Conservation (phyloP, 2,888 invertebrate species). For the Erebia epiphron region DNA sequence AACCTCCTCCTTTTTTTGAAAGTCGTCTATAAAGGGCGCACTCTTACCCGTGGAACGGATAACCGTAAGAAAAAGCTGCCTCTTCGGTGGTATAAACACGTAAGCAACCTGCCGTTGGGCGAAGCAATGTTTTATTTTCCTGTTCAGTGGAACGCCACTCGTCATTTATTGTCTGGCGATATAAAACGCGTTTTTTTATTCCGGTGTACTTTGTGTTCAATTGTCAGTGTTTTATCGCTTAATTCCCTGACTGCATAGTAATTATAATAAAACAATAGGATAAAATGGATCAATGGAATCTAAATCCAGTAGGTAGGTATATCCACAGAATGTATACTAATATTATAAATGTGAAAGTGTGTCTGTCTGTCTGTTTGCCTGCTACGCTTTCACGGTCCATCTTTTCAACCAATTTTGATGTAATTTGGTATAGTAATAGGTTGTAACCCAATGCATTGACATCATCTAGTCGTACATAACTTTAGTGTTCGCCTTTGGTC, state of each 20-base stretch:
- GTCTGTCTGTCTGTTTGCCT: too few species aligned
- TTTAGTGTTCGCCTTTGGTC: too few species aligned
- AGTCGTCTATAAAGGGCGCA: too few species aligned
- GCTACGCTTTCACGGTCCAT: too few species aligned
- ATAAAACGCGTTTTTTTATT: constrained; percentile 39
- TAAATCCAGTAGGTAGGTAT: background rate
- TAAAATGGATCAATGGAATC: background rate
- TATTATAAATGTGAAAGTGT: too few species aligned
- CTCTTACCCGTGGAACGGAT: constrained; percentile 16
- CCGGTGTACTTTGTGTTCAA: constrained; percentile 33
- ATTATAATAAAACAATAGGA: too few species aligned
- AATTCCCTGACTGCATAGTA: constrained; percentile 7
- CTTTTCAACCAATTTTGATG: too few species aligned
- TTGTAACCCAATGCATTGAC: too few species aligned
- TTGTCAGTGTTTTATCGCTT: constrained; percentile 32
- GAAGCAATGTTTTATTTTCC: constrained; percentile 69
- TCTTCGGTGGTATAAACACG: constrained; percentile 28
- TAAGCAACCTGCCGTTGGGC: constrained; percentile 45
- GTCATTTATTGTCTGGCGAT: constrained; percentile 56
- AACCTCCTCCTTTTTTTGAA: too few species aligned
- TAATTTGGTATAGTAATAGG: too few species aligned
- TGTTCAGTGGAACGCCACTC: constrained; percentile 69
- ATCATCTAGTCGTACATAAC: too few species aligned
- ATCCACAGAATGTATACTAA: too few species aligned
- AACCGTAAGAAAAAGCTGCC: constrained; percentile 23